Evolutionary conservation across 2,797 vertebrate species (phyloP).

Genomic region (Podargus strigoides): DNA sequence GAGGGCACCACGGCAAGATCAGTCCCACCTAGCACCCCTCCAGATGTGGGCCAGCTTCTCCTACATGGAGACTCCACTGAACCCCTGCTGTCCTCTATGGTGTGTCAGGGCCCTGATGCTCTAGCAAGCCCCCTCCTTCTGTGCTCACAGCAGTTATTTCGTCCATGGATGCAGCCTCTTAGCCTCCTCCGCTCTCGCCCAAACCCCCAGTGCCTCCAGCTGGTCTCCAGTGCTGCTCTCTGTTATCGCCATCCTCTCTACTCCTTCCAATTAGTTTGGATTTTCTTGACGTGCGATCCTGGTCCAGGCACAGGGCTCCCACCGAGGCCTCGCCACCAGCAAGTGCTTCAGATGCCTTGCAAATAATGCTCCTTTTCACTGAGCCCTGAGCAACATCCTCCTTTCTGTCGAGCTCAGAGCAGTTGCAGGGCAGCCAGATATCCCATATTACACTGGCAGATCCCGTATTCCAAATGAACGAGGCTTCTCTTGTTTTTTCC

Average conservation of each 20-base stretch:
- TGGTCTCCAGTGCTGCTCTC: not conserved
- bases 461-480: not conserved
- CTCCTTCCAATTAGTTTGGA: not conserved
- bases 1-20: not conserved
- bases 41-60: not conserved
- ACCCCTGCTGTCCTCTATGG: not conserved
- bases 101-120: not conserved
- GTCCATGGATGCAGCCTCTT: not conserved
- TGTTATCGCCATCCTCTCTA: not conserved
- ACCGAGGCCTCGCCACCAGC: not conserved
- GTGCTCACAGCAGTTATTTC: not conserved
- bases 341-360: not conserved
- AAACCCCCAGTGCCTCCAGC: not conserved
- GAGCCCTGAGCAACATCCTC: not conserved
- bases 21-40: not conserved
- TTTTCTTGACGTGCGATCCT: not conserved
- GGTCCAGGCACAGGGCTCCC: not conserved
- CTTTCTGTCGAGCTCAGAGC: not conserved
- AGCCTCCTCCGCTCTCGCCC: not conserved
- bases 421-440: not conserved
- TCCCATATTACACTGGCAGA: not conserved
- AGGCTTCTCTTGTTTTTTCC: not conserved
- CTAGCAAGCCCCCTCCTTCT: not conserved
- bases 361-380: not conserved
- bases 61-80: accelerated